Evolutionary conservation across 2,888 invertebrate genomes (phyloP), one percentile per base, ranked within the genome.

Genomic region (Tiliacea citrago): DNA sequence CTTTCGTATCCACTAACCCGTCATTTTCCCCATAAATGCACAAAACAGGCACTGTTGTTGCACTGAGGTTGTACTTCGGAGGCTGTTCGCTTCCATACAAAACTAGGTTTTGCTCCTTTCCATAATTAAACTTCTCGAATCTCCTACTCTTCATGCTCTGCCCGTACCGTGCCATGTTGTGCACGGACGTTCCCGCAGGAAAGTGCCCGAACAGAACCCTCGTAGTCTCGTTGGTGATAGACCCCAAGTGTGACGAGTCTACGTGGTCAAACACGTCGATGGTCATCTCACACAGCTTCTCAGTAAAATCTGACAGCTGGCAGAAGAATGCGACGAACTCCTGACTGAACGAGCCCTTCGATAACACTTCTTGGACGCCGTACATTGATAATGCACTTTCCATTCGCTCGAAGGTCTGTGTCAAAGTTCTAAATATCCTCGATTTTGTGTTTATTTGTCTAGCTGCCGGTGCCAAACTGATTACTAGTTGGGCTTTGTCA

Each of bases 401-500:
- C 4, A 91, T 58, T 3, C 61, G 78, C 16, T 78, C 78, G 1
- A 92, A 73, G 0, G 80, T 67, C 51, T 85, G 77, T 0, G 87
- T 77, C 0, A 93, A 0, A 0, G 78, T 81, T 29, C 90, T 86
- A 2, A 88, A 91, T 29, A 88, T 81, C 97, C 97, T 97, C 81
- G 97, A 98, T 76, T 93, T 93, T 83, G 97, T 89, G 88, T 97
- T 88, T 67, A 95, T 90, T 92, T 97, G 93, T 10, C 95, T 91
- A 0, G 93, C 67, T 0, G 98, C 97, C 0, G 98, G 98, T 0
- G 98, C 98, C 71, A 98, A 86, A 1, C 97, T 97, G 75, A 97
- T 97, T 92, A 97, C 95, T 0, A 97, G 91, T 9, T 96, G 93
- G 1, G 97, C 96, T 92, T 98, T 98, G 0, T 96, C 91, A 91